Evolutionary conservation across 2,113 vertebrate genomes (phyloP), one percentile per base, ranked within the genome.

Genomic region (Ursus arctos): DNA sequence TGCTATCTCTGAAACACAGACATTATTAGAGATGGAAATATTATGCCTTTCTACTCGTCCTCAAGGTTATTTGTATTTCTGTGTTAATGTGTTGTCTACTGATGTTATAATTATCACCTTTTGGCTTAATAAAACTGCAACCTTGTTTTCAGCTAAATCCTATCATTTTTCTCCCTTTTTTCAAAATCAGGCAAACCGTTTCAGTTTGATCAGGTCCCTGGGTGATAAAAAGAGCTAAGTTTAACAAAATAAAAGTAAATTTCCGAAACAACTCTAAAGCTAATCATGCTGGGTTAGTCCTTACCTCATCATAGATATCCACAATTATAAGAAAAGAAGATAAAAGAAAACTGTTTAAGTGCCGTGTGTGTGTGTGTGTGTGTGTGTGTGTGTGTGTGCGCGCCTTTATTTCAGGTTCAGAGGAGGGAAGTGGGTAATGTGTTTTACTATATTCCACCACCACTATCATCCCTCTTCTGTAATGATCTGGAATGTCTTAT

Each of bases 11-110:
- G 63, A 97, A 91, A 87, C 22, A 65, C 26, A 94, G 40, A 33
- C 67, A 59, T 69, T 40, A 67, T 4, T 72, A 11, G 12, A 61
- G 11, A 55, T 95, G 24, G 28, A 94, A 93, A 80, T 31, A 24
- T 67, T 28, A 28, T 71, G 22, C 7, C 47, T 96, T 72, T 89
- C 24, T 63, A 63, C 76, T 80, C 31, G 19, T 80, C 61, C 82
- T 93, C 49, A 86, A 96, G 40, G 57, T 97, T 84, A 81, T 96
- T 87, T 80, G 24, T 88, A 93, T 89, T 92, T 96, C 24, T 89
- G 12, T 90, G 87, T 69, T 81, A 88, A 67, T 83, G 13, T 82
- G 53, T 40, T 95, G 1, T 36, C 53, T 80, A 55, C 21, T 96
- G 55, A 88, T 77, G 65, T 82, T 91, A 43, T 77, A 88, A 82